Conservation (phyloP, 2,888 invertebrate species). For the Lycaena phlaeas region DNA sequence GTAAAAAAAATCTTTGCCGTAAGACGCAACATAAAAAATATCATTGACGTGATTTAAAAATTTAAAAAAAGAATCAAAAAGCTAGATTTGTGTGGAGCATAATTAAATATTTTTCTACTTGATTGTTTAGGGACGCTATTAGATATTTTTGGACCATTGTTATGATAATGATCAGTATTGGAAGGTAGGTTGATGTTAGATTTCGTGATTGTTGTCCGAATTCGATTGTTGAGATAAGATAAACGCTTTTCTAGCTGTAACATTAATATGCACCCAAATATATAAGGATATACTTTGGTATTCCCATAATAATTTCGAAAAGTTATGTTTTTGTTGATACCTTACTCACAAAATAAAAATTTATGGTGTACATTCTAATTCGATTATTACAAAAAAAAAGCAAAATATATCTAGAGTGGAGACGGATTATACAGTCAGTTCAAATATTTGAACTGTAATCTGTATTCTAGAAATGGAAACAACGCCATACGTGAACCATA, state of each 20-base stretch:
- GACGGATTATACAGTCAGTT: too few species aligned
- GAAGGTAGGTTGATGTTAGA: conserved; percentile 49
- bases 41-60: conserved; percentile 23
- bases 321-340: too few species aligned
- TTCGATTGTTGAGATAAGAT: conserved; percentile 40
- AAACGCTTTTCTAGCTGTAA: conserved; percentile 47
- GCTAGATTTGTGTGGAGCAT: conserved; percentile 60
- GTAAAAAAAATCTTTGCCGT: conserved; percentile 39
- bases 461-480: too few species aligned
- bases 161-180: conserved; percentile 68
- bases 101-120: conserved; percentile 68
- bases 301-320: too few species aligned
- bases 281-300: conserved; percentile 14
- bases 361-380: too few species aligned
- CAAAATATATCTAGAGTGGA: too few species aligned
- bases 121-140: conserved; percentile 67
- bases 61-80: conserved; percentile 32
- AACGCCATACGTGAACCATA: too few species aligned
- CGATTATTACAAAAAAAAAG: too few species aligned
- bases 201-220: conserved; percentile 47
- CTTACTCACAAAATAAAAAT: too few species aligned
- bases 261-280: conserved; percentile 37
- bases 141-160: conserved; percentile 74
- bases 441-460: too few species aligned
- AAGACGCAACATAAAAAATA: conserved; percentile 34